These are phyloP conservation scores for Setipinna tenuifilis DNA, from an alignment of 2,797 vertebrate species.

Conservation along the genomic window DNA sequence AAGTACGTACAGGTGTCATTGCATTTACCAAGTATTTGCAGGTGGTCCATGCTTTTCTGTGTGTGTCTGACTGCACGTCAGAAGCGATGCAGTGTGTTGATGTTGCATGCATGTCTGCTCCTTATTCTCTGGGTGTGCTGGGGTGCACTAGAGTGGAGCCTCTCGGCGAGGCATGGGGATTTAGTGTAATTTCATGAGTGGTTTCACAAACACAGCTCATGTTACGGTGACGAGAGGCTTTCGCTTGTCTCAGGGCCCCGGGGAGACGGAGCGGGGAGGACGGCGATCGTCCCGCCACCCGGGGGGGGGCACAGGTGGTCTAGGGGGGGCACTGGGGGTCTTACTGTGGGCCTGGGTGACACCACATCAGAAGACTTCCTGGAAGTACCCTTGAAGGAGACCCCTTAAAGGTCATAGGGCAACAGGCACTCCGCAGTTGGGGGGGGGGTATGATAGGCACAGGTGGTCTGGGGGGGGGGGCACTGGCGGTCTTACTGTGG, in stretches of 20 bases:
- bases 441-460: no score
- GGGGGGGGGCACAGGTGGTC: no score
- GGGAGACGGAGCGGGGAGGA: not conserved
- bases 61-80: no score
- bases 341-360: not conserved
- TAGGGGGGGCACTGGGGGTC: not conserved
- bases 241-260: not conserved
- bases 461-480: not conserved
- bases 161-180: slow-evolving; percentile 26
- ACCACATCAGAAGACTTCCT: not conserved
- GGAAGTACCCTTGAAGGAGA: not conserved
- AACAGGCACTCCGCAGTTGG: no score
- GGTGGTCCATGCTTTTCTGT: no score
- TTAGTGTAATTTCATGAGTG: slow-evolving; percentile 45
- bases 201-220: slow-evolving; percentile 40
- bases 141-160: not conserved
- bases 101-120: not conserved
- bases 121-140: not conserved
- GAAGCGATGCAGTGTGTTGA: no score
- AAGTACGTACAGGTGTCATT: no score
- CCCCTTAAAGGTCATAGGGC: not conserved
- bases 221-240: slow-evolving; percentile 32
- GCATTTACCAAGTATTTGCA: no score
- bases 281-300: not conserved
- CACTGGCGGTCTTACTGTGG: not conserved